Evolutionary conservation across 2,113 vertebrate genomes (phyloP).

Genomic region (Pelodiscus sinensis): DNA sequence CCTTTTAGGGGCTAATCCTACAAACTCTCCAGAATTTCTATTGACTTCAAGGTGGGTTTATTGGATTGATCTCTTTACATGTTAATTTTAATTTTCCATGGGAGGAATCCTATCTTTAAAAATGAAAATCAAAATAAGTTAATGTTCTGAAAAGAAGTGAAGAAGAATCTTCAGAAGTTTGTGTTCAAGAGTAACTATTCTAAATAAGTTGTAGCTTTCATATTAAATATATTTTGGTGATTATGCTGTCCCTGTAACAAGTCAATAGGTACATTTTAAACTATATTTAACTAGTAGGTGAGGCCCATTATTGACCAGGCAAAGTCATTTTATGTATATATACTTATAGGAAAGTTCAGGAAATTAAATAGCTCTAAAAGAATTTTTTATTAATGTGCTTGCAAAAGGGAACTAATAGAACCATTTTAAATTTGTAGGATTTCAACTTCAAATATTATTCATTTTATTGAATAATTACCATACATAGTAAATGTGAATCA

Average conservation of each 20-base stretch:
- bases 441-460: too few relatives aligned
- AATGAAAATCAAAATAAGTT: conserved; percentile 3
- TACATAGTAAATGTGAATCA: too few relatives aligned
- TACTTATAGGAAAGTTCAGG: too few relatives aligned
- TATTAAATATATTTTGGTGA: background rate
- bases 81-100: background rate
- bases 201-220: background rate
- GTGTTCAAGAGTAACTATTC: background rate
- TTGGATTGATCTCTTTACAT: background rate
- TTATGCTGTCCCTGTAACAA: background rate
- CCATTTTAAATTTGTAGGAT: too few relatives aligned
- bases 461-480: too few relatives aligned
- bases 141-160: background rate
- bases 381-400: too few relatives aligned
- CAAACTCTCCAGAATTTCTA: background rate
- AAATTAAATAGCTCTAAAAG: too few relatives aligned
- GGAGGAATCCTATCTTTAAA: background rate
- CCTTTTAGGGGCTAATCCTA: background rate
- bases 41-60: background rate
- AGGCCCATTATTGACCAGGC: too few relatives aligned
- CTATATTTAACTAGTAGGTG: background rate
- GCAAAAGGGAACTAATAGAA: too few relatives aligned
- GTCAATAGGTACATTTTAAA: background rate
- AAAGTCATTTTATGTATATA: background rate
- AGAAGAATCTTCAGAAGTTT: background rate